phyloP scores from a whole-genome alignment of 2,797 vertebrate genomes.

The Bovichtus variegatus region DNA sequence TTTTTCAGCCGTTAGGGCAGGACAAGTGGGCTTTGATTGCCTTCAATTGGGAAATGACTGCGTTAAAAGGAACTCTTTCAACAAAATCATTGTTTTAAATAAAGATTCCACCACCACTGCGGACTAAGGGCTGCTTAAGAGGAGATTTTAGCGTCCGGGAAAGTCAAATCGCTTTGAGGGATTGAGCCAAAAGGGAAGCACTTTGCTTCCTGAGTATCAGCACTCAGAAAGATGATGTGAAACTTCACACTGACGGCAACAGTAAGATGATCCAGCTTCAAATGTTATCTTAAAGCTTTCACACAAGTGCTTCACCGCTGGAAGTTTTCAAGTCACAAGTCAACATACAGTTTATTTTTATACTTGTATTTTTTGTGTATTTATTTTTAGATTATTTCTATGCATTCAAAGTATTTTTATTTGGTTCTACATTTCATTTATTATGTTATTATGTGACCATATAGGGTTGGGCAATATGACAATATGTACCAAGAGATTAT shows the following conservation, averaged over 20 bases:
- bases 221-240: constrained; percentile 14
- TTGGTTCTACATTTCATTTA: not conserved
- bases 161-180: constrained; percentile 50
- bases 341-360: not conserved
- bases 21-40: constrained; percentile 65
- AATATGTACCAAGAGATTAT: not conserved
- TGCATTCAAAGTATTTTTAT: not conserved
- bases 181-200: constrained; percentile 26
- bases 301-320: not conserved
- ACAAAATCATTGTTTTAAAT: constrained; percentile 50
- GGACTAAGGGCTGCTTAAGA: constrained; percentile 48
- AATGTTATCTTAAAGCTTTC: constrained; percentile 3
- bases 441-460: not conserved
- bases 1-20: constrained; percentile 60
- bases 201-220: constrained; percentile 42
- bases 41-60: constrained; percentile 53
- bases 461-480: not conserved
- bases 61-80: constrained; percentile 59
- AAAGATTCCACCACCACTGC: constrained; percentile 18
- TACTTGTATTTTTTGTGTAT: not conserved
- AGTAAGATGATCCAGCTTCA: not conserved
- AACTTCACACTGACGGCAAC: constrained; percentile 14
- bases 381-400: not conserved
- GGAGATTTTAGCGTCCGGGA: constrained; percentile 22
- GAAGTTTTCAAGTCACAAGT: too few species aligned